These are phyloP conservation scores for Oxyura jamaicensis DNA, from an alignment of 2,113 vertebrate species.

Conservation along the genomic window DNA sequence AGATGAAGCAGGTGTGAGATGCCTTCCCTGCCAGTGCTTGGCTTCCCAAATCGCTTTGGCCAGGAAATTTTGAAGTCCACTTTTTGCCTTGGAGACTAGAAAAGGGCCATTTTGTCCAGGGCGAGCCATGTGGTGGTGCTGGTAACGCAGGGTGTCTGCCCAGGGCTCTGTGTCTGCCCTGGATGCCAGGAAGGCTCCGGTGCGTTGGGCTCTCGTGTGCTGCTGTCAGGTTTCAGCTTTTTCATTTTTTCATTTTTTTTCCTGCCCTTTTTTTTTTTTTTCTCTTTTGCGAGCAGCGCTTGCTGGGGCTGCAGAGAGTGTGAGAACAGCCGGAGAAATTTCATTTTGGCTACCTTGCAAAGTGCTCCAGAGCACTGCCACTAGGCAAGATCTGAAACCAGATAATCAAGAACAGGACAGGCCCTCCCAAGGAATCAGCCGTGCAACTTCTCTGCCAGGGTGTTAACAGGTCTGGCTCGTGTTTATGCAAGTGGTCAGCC, in stretches of 20 bases:
- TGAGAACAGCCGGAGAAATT: not conserved
- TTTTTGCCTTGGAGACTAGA: not conserved
- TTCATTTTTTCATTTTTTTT: not conserved
- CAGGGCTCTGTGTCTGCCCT: not conserved
- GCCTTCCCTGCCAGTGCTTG: fast-evolving
- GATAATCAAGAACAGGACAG: not conserved
- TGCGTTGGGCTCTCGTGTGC: fast-evolving
- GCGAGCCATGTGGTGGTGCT: fast-evolving
- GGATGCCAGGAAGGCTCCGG: not conserved
- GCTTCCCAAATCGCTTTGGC: not conserved
- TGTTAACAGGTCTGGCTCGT: not conserved
- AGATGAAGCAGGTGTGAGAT: fast-evolving
- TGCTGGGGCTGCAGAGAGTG: not conserved
- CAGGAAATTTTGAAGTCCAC: not conserved
- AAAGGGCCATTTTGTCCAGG: fast-evolving
- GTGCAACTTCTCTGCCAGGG: not conserved
- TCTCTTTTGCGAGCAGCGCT: not conserved
- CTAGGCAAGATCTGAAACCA: not conserved
- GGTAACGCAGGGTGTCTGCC: not conserved
- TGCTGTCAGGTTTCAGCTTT: fast-evolving
- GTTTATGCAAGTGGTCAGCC: not conserved
- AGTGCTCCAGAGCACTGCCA: not conserved
- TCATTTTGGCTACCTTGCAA: not conserved
- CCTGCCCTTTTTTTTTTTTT: not conserved
- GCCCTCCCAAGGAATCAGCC: not conserved